A percentile compares a stretch with the other conserved stretches of the same genome.
Conservation (phyloP, 2,888 invertebrate genomes). For the Eretmocerus hayati region DNA sequence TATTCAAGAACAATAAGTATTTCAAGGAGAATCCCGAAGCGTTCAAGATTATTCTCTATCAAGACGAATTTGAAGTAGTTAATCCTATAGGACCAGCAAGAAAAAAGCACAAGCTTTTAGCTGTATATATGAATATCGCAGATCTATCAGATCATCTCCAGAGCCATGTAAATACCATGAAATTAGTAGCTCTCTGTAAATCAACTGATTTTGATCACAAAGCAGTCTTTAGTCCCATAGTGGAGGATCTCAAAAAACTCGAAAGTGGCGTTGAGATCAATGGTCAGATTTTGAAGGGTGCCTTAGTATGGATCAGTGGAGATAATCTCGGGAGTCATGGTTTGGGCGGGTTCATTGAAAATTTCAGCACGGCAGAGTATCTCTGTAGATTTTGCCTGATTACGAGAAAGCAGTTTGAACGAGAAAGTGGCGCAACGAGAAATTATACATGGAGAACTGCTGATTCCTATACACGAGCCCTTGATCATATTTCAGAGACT, state of each 20-base stretch:
- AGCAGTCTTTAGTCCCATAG: slow-evolving; percentile 23
- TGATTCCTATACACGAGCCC: slow-evolving; percentile 2
- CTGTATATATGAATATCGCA: slow-evolving; percentile 28
- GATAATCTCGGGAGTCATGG: slow-evolving; percentile 24
- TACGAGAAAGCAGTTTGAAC: neutral
- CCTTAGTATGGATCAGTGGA: slow-evolving; percentile 23
- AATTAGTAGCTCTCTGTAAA: slow-evolving; percentile 29
- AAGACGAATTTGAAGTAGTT: slow-evolving; percentile 33
- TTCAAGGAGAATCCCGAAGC: slow-evolving; percentile 11
- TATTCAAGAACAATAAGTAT: slow-evolving; percentile 11
- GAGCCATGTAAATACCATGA: slow-evolving; percentile 27
- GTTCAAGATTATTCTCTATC: slow-evolving; percentile 28
- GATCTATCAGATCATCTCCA: slow-evolving; percentile 27
- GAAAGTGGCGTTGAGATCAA: slow-evolving; percentile 15
- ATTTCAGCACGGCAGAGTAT: slow-evolving; percentile 25
- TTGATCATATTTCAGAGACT: neutral
- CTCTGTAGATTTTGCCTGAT: slow-evolving; percentile 28
- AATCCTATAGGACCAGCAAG: slow-evolving; percentile 31
- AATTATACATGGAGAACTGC: neutral
- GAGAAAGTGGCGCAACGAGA: neutral
- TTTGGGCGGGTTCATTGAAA: slow-evolving; percentile 32
- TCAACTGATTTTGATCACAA: slow-evolving; percentile 28
- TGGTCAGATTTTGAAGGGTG: slow-evolving; percentile 19
- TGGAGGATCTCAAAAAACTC: slow-evolving; percentile 26
- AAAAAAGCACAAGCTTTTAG: slow-evolving; percentile 31